Conservation (phyloP, 2,888 invertebrate genomes). For the Emmelina monodactyla region DNA sequence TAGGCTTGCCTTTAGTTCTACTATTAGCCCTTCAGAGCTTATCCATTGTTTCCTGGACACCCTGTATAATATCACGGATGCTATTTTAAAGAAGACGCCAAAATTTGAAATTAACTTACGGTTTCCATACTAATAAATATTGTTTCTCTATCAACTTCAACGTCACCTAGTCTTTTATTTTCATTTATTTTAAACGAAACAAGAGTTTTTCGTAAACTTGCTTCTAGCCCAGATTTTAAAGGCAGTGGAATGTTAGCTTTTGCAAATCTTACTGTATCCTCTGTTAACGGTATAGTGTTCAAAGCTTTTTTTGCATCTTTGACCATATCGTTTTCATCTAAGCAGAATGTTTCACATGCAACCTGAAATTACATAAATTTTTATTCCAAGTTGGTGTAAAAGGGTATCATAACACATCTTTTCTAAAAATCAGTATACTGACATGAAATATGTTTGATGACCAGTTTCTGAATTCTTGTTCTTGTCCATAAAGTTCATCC, state of each 20-base stretch:
- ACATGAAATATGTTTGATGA: slow-evolving; percentile 87
- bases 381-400: neutral
- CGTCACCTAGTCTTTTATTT: slow-evolving; percentile 67
- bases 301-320: slow-evolving; percentile 81
- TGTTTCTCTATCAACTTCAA: slow-evolving; percentile 60
- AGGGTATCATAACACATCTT: neutral
- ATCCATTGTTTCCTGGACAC: no score
- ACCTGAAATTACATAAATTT: slow-evolving; percentile 56
- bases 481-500: slow-evolving; percentile 95
- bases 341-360: slow-evolving; percentile 91
- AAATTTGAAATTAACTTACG: no score
- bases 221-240: slow-evolving; percentile 34
- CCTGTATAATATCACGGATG: no score
- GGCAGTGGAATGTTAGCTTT: slow-evolving; percentile 43
- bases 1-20: no score
- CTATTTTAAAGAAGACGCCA: no score
- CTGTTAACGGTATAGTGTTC: slow-evolving; percentile 74
- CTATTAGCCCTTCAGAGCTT: no score
- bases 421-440: slow-evolving; percentile 22
- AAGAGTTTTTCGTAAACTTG: slow-evolving; percentile 43
- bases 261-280: slow-evolving; percentile 77
- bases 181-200: slow-evolving; percentile 61
- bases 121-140: slow-evolving; percentile 67
- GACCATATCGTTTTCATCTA: slow-evolving; percentile 87
- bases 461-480: slow-evolving; percentile 91